phyloP scores from a whole-genome alignment of 2,888 invertebrate species.

The Acanthococcus lagerstroemiae region DNA sequence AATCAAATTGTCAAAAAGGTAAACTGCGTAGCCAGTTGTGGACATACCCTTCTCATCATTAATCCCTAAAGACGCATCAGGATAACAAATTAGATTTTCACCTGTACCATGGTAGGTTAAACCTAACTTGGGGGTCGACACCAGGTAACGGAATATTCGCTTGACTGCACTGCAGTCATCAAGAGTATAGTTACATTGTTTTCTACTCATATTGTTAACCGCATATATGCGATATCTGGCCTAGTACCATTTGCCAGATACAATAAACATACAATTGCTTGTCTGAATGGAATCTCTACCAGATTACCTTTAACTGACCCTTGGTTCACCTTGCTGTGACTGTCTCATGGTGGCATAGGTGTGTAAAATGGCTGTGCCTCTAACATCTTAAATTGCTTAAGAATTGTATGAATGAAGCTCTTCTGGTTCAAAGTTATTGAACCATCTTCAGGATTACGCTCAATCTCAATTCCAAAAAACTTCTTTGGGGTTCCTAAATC shows the following conservation, averaged over 20 bases:
- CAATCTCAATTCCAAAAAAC: neutral
- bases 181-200: neutral
- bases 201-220: neutral
- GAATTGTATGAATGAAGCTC: neutral
- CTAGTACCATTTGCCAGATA: neutral
- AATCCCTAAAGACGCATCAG: neutral
- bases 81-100: neutral
- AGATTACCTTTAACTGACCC: neutral
- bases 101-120: neutral
- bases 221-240: neutral
- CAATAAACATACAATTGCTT: neutral
- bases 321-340: neutral
- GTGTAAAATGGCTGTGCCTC: neutral
- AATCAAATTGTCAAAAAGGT: too few relatives aligned
- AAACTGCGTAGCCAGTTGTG: neutral
- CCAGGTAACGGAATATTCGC: neutral
- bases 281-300: neutral
- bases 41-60: neutral
- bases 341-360: neutral
- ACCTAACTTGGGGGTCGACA: neutral
- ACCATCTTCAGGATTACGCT: neutral
- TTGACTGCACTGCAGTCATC: neutral
- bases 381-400: neutral
- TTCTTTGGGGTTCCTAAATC: neutral
- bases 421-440: neutral